Conservation (phyloP, 2,797 vertebrate genomes). For the Catharus ustulatus region DNA sequence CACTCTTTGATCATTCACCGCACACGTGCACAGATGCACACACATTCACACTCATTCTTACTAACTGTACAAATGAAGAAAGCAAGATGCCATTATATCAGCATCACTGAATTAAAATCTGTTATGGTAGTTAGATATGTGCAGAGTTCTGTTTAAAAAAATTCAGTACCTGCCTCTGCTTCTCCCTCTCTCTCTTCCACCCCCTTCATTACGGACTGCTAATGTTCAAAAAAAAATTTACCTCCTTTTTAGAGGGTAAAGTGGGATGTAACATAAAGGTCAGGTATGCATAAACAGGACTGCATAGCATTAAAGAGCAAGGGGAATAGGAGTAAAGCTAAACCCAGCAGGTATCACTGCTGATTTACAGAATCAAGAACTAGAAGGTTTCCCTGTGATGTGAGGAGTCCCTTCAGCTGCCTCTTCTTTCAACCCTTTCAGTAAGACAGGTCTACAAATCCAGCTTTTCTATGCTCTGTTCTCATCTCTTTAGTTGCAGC, state of each 20-base stretch:
- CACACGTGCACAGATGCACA: background rate
- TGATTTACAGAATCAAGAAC: background rate
- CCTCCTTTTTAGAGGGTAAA: background rate
- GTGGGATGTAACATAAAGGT: background rate
- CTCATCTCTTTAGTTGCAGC: background rate
- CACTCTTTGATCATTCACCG: background rate
- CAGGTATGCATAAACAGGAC: background rate
- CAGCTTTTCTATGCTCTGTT: background rate
- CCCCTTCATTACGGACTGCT: background rate
- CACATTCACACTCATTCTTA: background rate
- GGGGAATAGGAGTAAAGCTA: background rate
- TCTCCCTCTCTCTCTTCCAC: background rate
- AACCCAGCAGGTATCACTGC: background rate
- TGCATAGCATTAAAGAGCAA: background rate
- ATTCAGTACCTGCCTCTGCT: background rate
- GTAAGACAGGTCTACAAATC: background rate
- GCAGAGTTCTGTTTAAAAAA: background rate
- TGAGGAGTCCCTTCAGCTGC: background rate
- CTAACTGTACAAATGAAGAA: background rate
- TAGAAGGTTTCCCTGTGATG: background rate
- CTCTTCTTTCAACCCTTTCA: background rate
- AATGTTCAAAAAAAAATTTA: background rate
- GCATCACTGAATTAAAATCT: background rate
- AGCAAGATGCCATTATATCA: background rate
- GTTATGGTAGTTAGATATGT: background rate